Conservation (phyloP, 1,140 invertebrate species). For the Scaptomyza graminum region DNA sequence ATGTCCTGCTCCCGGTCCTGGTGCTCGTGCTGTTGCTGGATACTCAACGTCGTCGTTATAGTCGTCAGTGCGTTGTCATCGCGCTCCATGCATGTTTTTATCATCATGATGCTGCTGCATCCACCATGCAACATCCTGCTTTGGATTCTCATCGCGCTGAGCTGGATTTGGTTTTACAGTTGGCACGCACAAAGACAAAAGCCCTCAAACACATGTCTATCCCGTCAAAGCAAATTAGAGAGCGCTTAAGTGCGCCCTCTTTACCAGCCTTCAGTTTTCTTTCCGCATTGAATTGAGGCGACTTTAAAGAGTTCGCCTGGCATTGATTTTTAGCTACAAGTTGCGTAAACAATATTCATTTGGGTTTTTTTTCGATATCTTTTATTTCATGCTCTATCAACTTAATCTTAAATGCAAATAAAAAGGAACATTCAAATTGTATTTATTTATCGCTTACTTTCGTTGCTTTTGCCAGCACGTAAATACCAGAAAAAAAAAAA, state of each 20-base stretch:
- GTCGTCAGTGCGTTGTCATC: constrained; percentile 14
- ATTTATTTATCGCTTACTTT: constrained; percentile 82
- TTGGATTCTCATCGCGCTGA: constrained; percentile 50
- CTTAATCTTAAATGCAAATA: constrained; percentile 76
- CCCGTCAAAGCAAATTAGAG: constrained; percentile 73
- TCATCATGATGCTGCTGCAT: constrained; percentile 4
- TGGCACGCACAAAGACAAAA: constrained; percentile 75
- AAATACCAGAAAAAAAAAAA: not conserved
- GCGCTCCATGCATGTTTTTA: not conserved
- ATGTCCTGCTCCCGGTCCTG: constrained; percentile 16
- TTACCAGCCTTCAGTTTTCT: not conserved
- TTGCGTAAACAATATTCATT: constrained; percentile 31
- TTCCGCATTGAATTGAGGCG: constrained; percentile 46
- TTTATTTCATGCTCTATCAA: constrained; percentile 71
- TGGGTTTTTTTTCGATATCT: constrained; percentile 7
- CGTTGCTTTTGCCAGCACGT: constrained; percentile 50
- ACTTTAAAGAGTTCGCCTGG: constrained; percentile 42
- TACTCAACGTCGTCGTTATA: constrained; percentile 27
- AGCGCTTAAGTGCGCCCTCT: constrained; percentile 47
- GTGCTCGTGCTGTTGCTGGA: not conserved
- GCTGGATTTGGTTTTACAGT: constrained; percentile 64
- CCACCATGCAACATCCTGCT: constrained; percentile 29
- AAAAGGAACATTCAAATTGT: constrained; percentile 71
- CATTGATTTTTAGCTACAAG: constrained; percentile 21
- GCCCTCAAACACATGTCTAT: constrained; percentile 67